These are phyloP conservation scores for Saguinus midas DNA, from an alignment of 2,113 vertebrate species.

Conservation along the genomic window DNA sequence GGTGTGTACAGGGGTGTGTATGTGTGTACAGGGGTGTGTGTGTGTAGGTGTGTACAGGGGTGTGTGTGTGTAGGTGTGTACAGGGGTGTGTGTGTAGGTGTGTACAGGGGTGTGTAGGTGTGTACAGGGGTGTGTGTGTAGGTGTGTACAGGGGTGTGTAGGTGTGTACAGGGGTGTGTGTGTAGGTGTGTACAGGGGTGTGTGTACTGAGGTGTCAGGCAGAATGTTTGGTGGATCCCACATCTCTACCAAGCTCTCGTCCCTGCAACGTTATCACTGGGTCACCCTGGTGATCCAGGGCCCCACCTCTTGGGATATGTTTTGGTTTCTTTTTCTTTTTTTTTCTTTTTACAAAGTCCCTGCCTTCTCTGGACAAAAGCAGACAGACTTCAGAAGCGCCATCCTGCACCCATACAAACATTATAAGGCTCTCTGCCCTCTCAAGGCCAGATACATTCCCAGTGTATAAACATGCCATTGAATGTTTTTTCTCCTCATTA, in stretches of 20 bases:
- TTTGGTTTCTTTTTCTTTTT: background rate
- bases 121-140: too few relatives aligned
- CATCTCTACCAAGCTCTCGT: background rate
- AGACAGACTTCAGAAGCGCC: background rate
- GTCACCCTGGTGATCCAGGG: too few relatives aligned
- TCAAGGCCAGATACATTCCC: background rate
- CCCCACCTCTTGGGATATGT: background rate
- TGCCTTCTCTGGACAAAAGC: background rate
- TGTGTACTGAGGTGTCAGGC: background rate
- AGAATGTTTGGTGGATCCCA: background rate
- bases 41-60: too few relatives aligned
- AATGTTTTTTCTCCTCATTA: background rate
- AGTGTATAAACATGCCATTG: too few relatives aligned
- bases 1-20: too few relatives aligned
- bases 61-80: too few relatives aligned
- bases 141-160: too few relatives aligned
- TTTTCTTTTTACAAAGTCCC: background rate
- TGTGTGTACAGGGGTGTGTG: too few relatives aligned
- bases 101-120: too few relatives aligned
- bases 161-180: too few relatives aligned
- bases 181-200: too few relatives aligned
- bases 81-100: too few relatives aligned
- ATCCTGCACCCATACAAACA: background rate
- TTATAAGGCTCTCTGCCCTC: background rate
- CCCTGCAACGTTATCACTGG: background rate